Conservation (phyloP, 2,797 vertebrate genomes). For the Taeniopygia guttata region DNA sequence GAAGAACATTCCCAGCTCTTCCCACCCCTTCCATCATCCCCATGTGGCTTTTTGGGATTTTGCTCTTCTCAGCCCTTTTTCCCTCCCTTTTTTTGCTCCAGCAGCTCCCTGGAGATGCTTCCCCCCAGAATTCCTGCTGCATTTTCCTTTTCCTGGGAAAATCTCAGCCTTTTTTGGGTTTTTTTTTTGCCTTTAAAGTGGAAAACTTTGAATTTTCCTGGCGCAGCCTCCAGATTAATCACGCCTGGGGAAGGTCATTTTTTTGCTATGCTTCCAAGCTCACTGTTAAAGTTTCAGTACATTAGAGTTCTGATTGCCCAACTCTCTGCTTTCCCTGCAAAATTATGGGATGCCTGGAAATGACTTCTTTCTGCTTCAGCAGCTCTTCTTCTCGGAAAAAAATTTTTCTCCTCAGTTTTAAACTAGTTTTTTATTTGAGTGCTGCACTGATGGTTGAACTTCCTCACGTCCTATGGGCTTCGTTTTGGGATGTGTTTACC, state of each 20-base stretch:
- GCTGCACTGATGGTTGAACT: background rate
- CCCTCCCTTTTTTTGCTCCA: background rate
- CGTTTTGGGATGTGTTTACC: background rate
- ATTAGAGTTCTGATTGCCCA: conserved; percentile 47
- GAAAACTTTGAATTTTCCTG: background rate
- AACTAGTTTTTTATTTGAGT: background rate
- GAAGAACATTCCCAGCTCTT: too few relatives aligned
- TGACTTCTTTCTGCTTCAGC: conserved; percentile 24
- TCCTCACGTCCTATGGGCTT: background rate
- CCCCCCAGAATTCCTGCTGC: background rate
- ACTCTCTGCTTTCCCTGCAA: conserved; percentile 16
- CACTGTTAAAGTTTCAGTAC: conserved; percentile 50
- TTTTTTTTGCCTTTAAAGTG: background rate
- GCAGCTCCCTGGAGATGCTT: background rate
- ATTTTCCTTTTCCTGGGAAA: background rate
- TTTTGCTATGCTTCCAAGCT: conserved; percentile 47
- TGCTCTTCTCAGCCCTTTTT: background rate
- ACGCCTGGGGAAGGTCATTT: conserved; percentile 6
- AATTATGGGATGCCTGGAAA: conserved; percentile 47
- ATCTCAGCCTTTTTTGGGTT: background rate
- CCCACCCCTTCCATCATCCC: background rate
- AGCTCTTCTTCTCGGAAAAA: background rate
- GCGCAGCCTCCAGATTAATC: background rate
- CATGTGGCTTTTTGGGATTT: rapidly evolving
- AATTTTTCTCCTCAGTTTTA: background rate